These are phyloP conservation scores for Perccottus glenii DNA, from an alignment of 2,113 vertebrate species.

Conservation along the genomic window DNA sequence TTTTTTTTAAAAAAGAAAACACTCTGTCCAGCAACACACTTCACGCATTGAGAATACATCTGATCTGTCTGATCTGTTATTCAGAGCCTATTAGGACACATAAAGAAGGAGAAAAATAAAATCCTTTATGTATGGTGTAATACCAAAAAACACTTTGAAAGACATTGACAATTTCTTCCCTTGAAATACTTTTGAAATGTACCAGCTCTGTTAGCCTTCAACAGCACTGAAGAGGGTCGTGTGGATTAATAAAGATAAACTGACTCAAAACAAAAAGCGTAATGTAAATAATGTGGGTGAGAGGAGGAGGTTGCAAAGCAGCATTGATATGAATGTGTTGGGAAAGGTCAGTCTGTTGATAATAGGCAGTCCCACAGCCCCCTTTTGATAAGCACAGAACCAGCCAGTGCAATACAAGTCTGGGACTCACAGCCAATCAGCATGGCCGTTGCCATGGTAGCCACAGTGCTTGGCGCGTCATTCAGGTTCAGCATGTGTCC, in stretches of 20 bases:
- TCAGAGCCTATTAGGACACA: conserved; percentile 26
- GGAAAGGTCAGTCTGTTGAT: conserved; percentile 77
- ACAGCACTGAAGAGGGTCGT: conserved; percentile 18
- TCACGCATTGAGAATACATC: conserved; percentile 23
- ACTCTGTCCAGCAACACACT: conserved; percentile 23
- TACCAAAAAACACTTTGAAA: conserved; percentile 22
- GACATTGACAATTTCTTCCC: conserved; percentile 25
- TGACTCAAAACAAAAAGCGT: conserved; percentile 17
- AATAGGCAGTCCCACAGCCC: conserved; percentile 70
- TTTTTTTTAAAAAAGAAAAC: conserved; percentile 2
- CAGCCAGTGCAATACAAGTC: conserved; percentile 74
- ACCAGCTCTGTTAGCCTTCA: conserved; percentile 29
- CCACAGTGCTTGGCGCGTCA: conserved; percentile 91
- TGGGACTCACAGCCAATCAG: conserved; percentile 95
- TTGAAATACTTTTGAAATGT: conserved; percentile 29
- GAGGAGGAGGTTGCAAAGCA: conserved; percentile 44
- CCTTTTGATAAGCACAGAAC: conserved; percentile 66
- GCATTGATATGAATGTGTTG: conserved; percentile 67
- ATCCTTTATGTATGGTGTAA: conserved; percentile 28
- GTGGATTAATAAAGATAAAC: conserved; percentile 44
- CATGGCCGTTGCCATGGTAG: conserved; percentile 94
- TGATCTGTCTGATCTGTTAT: conserved; percentile 23
- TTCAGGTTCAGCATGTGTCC: conserved; percentile 92
- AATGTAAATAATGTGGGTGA: conserved; percentile 55
- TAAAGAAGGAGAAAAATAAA: conserved; percentile 16